Percentiles rank a stretch among this genome's conserved stretches.
Evolutionary conservation across 2,113 vertebrate genomes (phyloP).

Genomic region (Tychaedon coryphoeus): DNA sequence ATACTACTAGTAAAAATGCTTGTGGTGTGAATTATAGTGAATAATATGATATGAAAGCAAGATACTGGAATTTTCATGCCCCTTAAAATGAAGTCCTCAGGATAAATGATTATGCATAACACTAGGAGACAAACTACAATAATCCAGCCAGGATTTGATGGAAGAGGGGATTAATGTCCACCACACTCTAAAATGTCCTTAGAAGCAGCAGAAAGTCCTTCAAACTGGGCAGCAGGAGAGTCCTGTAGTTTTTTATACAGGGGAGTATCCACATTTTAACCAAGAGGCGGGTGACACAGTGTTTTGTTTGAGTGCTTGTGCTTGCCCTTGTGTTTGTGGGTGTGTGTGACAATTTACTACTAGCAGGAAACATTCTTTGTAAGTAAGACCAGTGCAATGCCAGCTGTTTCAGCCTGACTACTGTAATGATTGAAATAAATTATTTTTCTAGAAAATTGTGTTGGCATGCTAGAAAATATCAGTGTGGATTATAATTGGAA

Average conservation of each 20-base stretch:
- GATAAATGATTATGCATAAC: background rate
- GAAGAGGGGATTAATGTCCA: background rate
- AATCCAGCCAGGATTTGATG: background rate
- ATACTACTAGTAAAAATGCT: background rate
- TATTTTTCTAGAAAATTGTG: background rate
- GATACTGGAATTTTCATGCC: background rate
- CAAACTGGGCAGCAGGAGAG: background rate
- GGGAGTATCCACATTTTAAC: background rate
- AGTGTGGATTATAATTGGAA: background rate
- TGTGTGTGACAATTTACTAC: background rate
- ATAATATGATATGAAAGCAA: background rate
- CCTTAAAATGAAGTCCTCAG: background rate
- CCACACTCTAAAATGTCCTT: background rate
- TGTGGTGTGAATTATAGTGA: background rate
- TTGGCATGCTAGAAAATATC: background rate
- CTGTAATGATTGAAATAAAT: background rate
- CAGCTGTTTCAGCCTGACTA: background rate
- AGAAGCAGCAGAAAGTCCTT: background rate
- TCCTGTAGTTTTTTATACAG: background rate
- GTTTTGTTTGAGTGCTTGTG: background rate
- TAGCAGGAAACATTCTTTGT: background rate
- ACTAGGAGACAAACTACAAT: background rate
- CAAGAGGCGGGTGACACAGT: no score
- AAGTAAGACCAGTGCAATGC: background rate
- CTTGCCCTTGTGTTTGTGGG: accelerated